A percentile compares a stretch with the other conserved stretches of the same genome.
These are phyloP conservation scores for Masticophis lateralis DNA, from an alignment of 2,797 vertebrate genomes.

Conservation along the genomic window DNA sequence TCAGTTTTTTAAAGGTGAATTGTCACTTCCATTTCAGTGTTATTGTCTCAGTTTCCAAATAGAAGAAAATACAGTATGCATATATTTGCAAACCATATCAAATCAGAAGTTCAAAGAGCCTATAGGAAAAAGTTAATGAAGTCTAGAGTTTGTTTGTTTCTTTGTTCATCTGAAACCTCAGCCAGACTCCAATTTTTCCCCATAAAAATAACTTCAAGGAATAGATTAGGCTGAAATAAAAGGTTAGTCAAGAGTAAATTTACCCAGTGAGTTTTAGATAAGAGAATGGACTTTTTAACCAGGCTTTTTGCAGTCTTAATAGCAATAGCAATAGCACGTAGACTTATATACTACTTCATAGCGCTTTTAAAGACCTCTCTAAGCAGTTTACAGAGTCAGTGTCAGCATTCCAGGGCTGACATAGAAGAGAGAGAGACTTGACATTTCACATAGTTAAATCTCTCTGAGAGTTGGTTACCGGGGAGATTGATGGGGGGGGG, in stretches of 20 bases:
- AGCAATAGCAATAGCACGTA: too few species aligned
- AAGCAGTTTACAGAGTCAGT: too few species aligned
- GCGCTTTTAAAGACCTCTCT: too few species aligned
- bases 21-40: neutral
- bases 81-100: too few species aligned
- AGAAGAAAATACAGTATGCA: neutral
- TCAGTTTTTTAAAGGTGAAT: neutral
- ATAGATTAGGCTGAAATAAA: neutral
- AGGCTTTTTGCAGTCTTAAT: neutral
- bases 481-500: too few species aligned
- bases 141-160: neutral
- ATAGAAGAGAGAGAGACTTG: too few species aligned
- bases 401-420: too few species aligned
- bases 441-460: too few species aligned
- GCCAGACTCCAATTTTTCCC: neutral
- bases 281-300: neutral
- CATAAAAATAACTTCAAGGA: neutral
- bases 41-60: neutral
- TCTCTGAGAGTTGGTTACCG: too few species aligned
- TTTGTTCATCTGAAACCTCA: neutral
- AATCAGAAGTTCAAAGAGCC: neutral
- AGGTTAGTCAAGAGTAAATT: neutral
- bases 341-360: too few species aligned
- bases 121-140: neutral
- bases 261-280: neutral